Evolutionary conservation across 2,113 vertebrate genomes (phyloP), one percentile per base, ranked within the genome.

Genomic region (Malurus melanocephalus): DNA sequence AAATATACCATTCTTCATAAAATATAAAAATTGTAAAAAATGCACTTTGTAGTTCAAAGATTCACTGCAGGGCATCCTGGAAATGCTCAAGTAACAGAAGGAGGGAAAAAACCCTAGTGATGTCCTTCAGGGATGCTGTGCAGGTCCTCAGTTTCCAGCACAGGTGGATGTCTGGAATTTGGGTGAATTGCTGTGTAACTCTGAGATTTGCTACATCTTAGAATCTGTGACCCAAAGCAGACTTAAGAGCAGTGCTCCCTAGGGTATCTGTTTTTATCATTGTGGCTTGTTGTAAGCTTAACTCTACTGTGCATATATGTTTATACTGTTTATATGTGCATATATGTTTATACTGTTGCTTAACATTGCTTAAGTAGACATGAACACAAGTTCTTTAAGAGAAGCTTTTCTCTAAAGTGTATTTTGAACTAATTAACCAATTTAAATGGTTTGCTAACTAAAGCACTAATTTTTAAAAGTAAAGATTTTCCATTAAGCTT

Each of bases 191-290:
- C 77, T 87, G 28, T 82, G 26, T 82, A 77, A 57, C 59, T 52
- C 26, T 64, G 48, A 79, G 88, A 77, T 57, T 92, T 83, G 30
- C 32, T 64, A 12, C 0, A 0, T 81, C 64, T 68, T 79, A 81
- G 84, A 87, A 91, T 51, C 48, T 78, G 27, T 79, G 77, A 83
- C 71, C 80, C 85, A 72, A 74, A 73, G 68, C 56, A 77, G 30
- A 18, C 60, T 92, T 89, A 66, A 69, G 49, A 81, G 38, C 23
- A 27, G 33, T 73, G 30, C 38, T 60, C 22, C 45, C 33, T 85
- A 26, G 59, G 26, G 28, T 59, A 73, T n/a, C 33, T 61, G 55
- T 56, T 52, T 68, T 88, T 87, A 49, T 88, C 64, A 30, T 10
- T 57, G 40, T 56, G 60, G 33, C 23, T 22, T 93, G 74, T 65